Base-by-base conservation (phyloP, 2,113 vertebrate species). In the Delphinapterus leucas region DNA sequence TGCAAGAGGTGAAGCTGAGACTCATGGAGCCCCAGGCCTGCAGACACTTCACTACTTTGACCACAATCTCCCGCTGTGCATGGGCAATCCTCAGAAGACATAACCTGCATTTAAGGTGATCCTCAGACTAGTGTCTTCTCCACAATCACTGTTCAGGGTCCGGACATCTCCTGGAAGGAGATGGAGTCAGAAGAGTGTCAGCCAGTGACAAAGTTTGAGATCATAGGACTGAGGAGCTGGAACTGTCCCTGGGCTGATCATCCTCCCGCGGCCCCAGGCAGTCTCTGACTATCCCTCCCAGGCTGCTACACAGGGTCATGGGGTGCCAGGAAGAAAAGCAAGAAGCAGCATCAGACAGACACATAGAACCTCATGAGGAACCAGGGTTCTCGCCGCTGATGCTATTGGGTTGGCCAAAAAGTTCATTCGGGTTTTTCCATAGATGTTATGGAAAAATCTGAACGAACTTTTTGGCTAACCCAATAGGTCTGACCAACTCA, bases 1-100 rank as follows among this genome's bases (percentile, higher is more conserved):
- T 97, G 70, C 95, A 79, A 44, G 97, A 97, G 41, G 93, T 96
- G 55, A 93, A 96, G 80, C 81, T 90, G 93, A 92, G 70, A 53
- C 65, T 98, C 47, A 53, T 93, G 96, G 70, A 88, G 8, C 89
- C 95, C 20, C 4, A 9, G 61, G 55, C 70, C 92, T 98, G 98
- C 68, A 44, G 17, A 26, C 28, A 44, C 60, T 96, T 90, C 41
- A 0, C 0, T 2, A 0, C 0, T 25, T 97, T 67, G 1, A 82
- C 23, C 13, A 93, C 38, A 13, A 33, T 0, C 28, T 17, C 53
- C 97, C 96, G 65, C 70, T 98, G 26, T 98, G 98, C 41, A 84
- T 93, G 67, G 96, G 97, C 68, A 96, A 90, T 44, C 97, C 96
- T 49, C 79, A 23, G 25, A 96, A 91, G 82, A 70, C 0, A 11